Percentiles rank a stretch among this genome's conserved stretches.
phyloP scores from a whole-genome alignment of 2,797 vertebrate genomes.

The Rhinoraja longicauda region DNA sequence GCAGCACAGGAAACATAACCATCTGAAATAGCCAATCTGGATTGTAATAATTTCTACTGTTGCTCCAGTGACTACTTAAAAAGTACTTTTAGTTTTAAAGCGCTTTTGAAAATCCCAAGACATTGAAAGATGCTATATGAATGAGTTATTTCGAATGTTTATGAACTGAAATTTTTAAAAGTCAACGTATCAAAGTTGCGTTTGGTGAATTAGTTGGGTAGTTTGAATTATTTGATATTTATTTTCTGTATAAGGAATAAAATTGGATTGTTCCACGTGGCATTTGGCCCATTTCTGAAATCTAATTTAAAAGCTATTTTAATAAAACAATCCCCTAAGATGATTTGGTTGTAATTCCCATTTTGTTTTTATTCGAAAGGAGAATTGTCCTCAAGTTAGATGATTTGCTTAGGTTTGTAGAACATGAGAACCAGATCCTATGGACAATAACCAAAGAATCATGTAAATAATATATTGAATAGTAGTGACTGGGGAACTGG shows the following conservation, averaged over 20 bases:
- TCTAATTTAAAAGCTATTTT: background rate
- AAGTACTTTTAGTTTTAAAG: background rate
- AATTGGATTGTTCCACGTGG: background rate
- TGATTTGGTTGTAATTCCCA: background rate
- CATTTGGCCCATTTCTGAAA: background rate
- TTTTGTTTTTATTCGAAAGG: background rate
- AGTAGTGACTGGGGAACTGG: background rate
- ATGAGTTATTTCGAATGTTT: background rate
- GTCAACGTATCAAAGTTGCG: background rate
- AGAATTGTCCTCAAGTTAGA: background rate
- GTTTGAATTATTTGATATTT: background rate
- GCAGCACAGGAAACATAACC: slow-evolving; percentile 42
- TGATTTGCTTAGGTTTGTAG: background rate
- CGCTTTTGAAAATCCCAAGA: background rate
- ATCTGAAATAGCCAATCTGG: slow-evolving; percentile 45
- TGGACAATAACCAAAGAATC: background rate
- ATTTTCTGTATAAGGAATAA: background rate
- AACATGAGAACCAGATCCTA: background rate
- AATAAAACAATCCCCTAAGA: background rate
- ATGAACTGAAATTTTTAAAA: background rate
- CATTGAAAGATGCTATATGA: background rate
- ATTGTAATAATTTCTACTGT: background rate
- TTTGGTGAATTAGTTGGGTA: slow-evolving; percentile 1
- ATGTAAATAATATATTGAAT: background rate
- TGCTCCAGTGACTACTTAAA: background rate